phyloP scores from a whole-genome alignment of 2,797 vertebrate genomes.

The Mallotus villosus region DNA sequence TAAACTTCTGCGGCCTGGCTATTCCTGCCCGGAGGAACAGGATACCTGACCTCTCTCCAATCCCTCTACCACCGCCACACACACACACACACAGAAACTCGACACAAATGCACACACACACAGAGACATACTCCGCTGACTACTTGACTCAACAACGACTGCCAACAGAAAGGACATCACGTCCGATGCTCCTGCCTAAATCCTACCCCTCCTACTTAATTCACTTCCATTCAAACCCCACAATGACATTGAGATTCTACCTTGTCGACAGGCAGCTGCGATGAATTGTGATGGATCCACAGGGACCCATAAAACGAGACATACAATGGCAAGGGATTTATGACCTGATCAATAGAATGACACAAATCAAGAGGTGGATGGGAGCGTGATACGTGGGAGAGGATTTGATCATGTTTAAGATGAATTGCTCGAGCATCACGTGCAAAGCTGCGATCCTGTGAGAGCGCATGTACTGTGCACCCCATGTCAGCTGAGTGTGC shows the following conservation, averaged over 20 bases:
- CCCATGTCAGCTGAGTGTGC: neutral
- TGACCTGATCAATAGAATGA: constrained; percentile 40
- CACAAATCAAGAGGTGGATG: constrained; percentile 41
- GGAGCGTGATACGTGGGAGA: neutral
- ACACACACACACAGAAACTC: constrained; percentile 13
- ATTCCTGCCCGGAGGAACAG: constrained; percentile 14
- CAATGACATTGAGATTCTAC: constrained; percentile 46
- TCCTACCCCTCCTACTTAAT: constrained; percentile 1
- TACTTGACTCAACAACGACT: neutral
- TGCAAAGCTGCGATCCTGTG: too few species aligned
- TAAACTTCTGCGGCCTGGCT: constrained; percentile 9
- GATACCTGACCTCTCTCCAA: constrained; percentile 18
- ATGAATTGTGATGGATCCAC: constrained; percentile 26
- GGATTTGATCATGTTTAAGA: neutral
- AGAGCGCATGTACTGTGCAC: neutral
- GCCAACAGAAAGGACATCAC: too few species aligned
- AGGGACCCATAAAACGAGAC: constrained; percentile 49
- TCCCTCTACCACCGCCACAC: constrained; percentile 12
- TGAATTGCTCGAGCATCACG: too few species aligned
- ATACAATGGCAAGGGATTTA: constrained; percentile 50
- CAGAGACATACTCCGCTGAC: neutral
- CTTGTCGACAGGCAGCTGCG: constrained; percentile 16
- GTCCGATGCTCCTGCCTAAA: neutral
- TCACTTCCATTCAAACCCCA: constrained; percentile 30
- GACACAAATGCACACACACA: constrained; percentile 4